phyloP scores from a whole-genome alignment of 2,797 vertebrate species.

The Neosilurus mollespiculum region DNA sequence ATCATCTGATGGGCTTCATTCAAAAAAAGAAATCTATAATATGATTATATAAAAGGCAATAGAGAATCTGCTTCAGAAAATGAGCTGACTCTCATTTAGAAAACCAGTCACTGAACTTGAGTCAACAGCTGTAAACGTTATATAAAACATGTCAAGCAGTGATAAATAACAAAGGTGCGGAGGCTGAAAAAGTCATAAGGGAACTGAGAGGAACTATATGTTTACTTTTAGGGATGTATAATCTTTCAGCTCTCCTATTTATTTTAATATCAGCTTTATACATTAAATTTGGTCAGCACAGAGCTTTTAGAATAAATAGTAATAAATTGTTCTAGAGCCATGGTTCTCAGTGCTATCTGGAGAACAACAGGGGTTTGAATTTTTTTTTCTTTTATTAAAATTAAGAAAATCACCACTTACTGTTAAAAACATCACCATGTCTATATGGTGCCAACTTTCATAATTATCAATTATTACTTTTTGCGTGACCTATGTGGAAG shows the following conservation, averaged over 20 bases:
- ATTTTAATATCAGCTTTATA: not conserved
- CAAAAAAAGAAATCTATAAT: not conserved
- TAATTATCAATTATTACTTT: not conserved
- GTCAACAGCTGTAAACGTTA: not conserved
- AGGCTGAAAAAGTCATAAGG: not conserved
- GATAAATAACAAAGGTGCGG: constrained; percentile 13
- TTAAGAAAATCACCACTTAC: not conserved
- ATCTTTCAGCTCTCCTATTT: not conserved
- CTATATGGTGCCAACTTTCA: not conserved
- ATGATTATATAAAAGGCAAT: not conserved
- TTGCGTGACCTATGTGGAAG: too few species aligned
- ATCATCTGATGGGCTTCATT: not conserved
- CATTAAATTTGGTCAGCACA: not conserved
- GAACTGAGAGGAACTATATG: constrained; percentile 10
- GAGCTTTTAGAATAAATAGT: not conserved
- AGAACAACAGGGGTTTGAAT: not conserved
- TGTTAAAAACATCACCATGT: not conserved
- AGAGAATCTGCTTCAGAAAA: not conserved
- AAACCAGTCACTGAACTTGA: not conserved
- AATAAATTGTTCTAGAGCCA: too few species aligned
- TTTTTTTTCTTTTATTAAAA: not conserved
- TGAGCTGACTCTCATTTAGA: not conserved
- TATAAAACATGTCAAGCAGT: not conserved
- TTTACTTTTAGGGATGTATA: constrained; percentile 42
- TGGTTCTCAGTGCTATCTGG: not conserved